Evolutionary conservation across 2,888 invertebrate species (phyloP).

Genomic region (Glyphotaelius pellucidus): DNA sequence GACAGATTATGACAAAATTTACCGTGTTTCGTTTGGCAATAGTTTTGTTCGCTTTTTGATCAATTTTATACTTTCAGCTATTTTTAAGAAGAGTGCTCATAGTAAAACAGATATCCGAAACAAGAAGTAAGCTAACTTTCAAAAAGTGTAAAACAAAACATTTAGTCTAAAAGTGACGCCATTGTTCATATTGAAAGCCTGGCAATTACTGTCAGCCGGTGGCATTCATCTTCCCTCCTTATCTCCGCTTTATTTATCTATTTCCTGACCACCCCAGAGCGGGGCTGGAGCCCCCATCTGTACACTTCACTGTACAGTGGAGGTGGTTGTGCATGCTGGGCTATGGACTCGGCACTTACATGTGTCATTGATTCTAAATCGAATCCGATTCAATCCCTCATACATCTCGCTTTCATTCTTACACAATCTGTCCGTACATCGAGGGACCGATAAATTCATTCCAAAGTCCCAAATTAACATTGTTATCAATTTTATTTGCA

Average conservation of each 20-base stretch:
- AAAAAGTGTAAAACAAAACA: not conserved
- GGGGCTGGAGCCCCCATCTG: conserved; percentile 9
- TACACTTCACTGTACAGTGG: not conserved
- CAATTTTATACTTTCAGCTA: not conserved
- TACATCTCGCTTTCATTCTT: conserved; percentile 47
- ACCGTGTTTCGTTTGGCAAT: not conserved
- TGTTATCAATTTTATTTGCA: not conserved
- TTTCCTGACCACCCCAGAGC: conserved; percentile 52
- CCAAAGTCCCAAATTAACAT: conserved; percentile 9
- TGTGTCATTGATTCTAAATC: conserved; percentile 66
- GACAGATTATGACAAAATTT: not conserved
- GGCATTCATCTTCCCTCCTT: conserved; percentile 62
- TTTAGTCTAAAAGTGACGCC: conserved; percentile 30
- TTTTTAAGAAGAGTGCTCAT: not conserved
- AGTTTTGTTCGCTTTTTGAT: not conserved
- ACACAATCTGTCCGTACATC: conserved; percentile 18
- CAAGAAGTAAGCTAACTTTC: not conserved
- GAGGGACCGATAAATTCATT: not conserved
- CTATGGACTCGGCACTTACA: conserved; percentile 59
- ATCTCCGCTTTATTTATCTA: conserved; percentile 64
- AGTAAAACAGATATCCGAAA: not conserved
- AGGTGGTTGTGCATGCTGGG: not conserved
- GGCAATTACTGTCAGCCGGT: conserved; percentile 55
- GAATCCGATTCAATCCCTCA: conserved; percentile 58
- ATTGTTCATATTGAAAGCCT: conserved; percentile 18